Base-by-base conservation (phyloP, 2,797 vertebrate species). In the Sarcophilus harrisii region DNA sequence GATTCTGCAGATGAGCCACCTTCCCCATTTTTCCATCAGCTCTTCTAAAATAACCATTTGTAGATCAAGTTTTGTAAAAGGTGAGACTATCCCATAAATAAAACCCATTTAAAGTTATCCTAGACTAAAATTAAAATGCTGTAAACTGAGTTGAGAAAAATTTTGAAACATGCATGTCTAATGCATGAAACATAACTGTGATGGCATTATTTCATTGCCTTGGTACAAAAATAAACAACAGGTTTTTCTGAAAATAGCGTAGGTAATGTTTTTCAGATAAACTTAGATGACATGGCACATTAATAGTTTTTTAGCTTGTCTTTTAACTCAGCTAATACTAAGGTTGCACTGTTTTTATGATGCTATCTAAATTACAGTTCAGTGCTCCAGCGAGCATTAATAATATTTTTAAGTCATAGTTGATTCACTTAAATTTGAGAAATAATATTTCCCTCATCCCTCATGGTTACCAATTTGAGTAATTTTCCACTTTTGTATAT, bases 21-120 rank as follows among this genome's bases (percentile, higher is more conserved):
- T 89, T 95, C 93, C 95, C 96, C 97, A 96, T 97, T 97, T 97
- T 96, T 96, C 95, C 97, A 94, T 97, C 97, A 95, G 93, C 95
- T 94, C 45, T 94, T 94, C 94, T 93, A 94, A 94, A 95, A 8
- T 38, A 97, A 58, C 93, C 90, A 90, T 14, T 55, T 95, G 27
- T 94, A 87, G 89, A 28, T 96, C 27, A 49, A 90, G 49, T 90
- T 55, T 55, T 13, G 14, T 38, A 73, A 73, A 52, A 90, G 52
- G 52, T 57, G 30, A 57, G 32, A 1, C 18, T 57, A 3, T 21
- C 96, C 96, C 94, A 95, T 96, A 95, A 96, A 58, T 96, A 95
- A 97, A 93, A 66, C 8, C 1, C 57, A 55, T 90, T 94, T 58
- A 27, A 93, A 93, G 8, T 91, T 92, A 49, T 52, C 49, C n/a